Evolutionary conservation across 37 sponge, comb jelly and placozoan species (phyloP).

Genomic region (Ephydatia muelleri): DNA sequence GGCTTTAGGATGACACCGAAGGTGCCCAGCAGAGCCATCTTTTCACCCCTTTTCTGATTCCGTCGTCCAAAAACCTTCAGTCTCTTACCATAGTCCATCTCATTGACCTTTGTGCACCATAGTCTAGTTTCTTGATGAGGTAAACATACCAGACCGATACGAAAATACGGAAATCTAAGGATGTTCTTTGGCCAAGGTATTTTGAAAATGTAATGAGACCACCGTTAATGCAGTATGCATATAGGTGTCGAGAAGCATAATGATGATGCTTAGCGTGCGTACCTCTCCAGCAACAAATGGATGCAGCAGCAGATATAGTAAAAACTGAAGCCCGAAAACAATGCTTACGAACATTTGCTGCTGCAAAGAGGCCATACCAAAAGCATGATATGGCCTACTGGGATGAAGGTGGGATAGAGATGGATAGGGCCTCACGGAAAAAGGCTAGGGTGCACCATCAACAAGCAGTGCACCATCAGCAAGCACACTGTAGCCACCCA

Average conservation of each 20-base stretch:
- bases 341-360: not conserved
- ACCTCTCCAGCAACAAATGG: not conserved
- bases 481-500: too few relatives aligned
- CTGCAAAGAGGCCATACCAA: not conserved
- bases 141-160: not conserved
- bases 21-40: too few relatives aligned
- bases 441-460: not conserved
- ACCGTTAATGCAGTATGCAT: not conserved
- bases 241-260: not conserved
- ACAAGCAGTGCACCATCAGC: too few relatives aligned
- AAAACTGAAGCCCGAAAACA: not conserved
- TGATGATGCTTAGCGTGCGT: not conserved
- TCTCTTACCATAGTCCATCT: too few relatives aligned
- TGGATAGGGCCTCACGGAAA: not conserved
- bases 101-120: too few relatives aligned
- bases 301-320: not conserved
- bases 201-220: not conserved
- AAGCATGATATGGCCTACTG: not conserved
- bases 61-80: too few relatives aligned
- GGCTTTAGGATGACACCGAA: too few relatives aligned
- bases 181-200: not conserved
- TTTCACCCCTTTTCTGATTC: too few relatives aligned
- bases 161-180: not conserved
- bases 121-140: too few relatives aligned
- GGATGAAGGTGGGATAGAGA: constrained; percentile 1